Evolutionary conservation across 1,140 invertebrate genomes (phyloP).

Genomic region (Triops cancriformis): DNA sequence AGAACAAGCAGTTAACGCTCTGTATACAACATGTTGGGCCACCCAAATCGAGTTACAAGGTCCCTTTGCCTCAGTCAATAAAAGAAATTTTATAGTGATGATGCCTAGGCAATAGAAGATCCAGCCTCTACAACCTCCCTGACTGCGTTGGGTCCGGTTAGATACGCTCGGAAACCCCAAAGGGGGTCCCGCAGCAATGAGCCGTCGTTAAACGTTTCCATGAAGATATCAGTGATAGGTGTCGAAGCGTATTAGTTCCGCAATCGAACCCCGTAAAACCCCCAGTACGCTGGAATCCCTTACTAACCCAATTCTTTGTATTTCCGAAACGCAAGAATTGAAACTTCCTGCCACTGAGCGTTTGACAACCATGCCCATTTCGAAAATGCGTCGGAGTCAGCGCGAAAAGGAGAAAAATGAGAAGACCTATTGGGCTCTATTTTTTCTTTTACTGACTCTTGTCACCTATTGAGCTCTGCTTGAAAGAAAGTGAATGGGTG

Average conservation of each 20-base stretch:
- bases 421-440: too few species aligned
- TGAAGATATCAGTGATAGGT: constrained; percentile 1
- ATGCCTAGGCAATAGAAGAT: background rate
- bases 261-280: background rate
- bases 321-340: background rate
- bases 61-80: background rate
- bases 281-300: background rate
- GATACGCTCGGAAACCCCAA: background rate
- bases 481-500: background rate
- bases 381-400: too few species aligned
- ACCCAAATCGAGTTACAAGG: background rate
- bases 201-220: background rate
- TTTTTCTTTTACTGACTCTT: background rate
- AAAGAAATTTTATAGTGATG: constrained; percentile 14
- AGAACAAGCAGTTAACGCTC: too few species aligned
- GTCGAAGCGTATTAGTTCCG: constrained; percentile 12
- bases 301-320: background rate
- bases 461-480: background rate
- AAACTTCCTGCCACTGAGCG: too few species aligned
- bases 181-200: background rate
- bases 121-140: background rate
- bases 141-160: background rate
- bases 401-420: too few species aligned
- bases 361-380: too few species aligned
- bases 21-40: background rate